phyloP scores from a whole-genome alignment of 2,113 vertebrate genomes.

The Ammodytes marinus region DNA sequence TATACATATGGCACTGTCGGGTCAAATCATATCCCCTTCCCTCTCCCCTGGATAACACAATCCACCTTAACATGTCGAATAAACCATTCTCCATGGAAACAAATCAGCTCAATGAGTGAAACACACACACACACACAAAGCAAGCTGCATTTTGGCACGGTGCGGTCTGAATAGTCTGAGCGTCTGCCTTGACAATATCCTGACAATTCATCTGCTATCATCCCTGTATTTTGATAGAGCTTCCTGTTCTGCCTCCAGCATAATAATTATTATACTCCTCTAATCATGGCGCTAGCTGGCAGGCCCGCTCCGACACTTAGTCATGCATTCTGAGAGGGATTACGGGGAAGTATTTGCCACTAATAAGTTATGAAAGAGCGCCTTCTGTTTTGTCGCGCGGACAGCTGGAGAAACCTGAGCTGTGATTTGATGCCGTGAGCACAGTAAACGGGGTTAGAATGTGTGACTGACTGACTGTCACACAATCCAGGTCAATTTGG shows the following conservation, averaged over 20 bases:
- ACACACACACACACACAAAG: slow-evolving; percentile 3
- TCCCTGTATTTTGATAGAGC: slow-evolving; percentile 51
- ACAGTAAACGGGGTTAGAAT: slow-evolving; percentile 19
- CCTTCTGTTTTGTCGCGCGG: slow-evolving; percentile 65
- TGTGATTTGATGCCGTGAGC: slow-evolving; percentile 23
- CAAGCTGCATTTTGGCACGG: slow-evolving; percentile 38
- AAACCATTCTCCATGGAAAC: slow-evolving; percentile 65
- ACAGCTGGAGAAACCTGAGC: slow-evolving; percentile 75
- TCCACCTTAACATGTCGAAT: slow-evolving; percentile 14
- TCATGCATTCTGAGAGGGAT: slow-evolving; percentile 73
- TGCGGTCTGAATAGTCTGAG: slow-evolving; percentile 29
- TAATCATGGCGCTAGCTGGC: slow-evolving; percentile 62
- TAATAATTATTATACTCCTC: slow-evolving; percentile 74
- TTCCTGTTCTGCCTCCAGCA: slow-evolving; percentile 72
- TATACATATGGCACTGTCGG: slow-evolving; percentile 62
- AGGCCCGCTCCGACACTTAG: slow-evolving; percentile 67
- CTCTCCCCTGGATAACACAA: slow-evolving; percentile 1
- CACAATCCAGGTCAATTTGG: slow-evolving; percentile 49
- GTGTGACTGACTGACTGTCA: slow-evolving; percentile 6
- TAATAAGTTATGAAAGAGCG: slow-evolving; percentile 72
- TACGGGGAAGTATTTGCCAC: slow-evolving; percentile 65
- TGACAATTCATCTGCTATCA: slow-evolving; percentile 65
- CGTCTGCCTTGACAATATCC: slow-evolving; percentile 57
- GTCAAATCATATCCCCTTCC: slow-evolving; percentile 36
- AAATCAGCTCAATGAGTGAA: slow-evolving; percentile 54